Percentiles rank a stretch among this genome's conserved stretches.
These are phyloP conservation scores for Arctopsyche grandis DNA, from an alignment of 1,140 invertebrate genomes.

Conservation along the genomic window DNA sequence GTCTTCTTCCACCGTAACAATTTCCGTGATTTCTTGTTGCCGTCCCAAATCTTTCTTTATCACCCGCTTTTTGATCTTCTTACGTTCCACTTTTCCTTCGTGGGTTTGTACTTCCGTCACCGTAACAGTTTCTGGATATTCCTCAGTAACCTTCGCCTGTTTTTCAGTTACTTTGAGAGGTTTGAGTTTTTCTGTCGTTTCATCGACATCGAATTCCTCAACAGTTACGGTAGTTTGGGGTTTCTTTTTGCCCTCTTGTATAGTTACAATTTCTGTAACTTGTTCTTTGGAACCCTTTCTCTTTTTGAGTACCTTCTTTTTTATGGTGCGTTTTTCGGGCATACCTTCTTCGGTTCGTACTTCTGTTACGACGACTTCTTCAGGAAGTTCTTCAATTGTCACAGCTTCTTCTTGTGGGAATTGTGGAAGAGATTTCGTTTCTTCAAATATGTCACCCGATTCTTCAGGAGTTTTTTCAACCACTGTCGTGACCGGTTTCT, in stretches of 20 bases:
- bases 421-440: conserved; percentile 39
- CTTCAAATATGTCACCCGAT: neutral
- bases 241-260: conserved; percentile 56
- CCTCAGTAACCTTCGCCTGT: conserved; percentile 56
- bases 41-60: conserved; percentile 57
- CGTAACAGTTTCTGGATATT: conserved; percentile 59
- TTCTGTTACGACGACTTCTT: conserved; percentile 58
- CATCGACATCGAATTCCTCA: conserved; percentile 52
- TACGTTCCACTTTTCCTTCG: conserved; percentile 53
- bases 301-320: conserved; percentile 60
- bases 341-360: conserved; percentile 57
- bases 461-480: conserved; percentile 21
- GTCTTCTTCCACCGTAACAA: conserved; percentile 60
- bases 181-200: conserved; percentile 51
- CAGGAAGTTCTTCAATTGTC: conserved; percentile 56
- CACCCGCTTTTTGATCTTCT: conserved; percentile 56
- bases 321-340: conserved; percentile 59
- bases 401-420: conserved; percentile 47
- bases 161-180: neutral
- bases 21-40: conserved; percentile 58
- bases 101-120: conserved; percentile 60
- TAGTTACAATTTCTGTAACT: conserved; percentile 57
- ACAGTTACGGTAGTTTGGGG: conserved; percentile 55
- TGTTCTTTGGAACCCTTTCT: conserved; percentile 55
- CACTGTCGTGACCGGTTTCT: conserved; percentile 46